Conservation (phyloP, 2,113 vertebrate species). For the Phoenicopterus ruber region DNA sequence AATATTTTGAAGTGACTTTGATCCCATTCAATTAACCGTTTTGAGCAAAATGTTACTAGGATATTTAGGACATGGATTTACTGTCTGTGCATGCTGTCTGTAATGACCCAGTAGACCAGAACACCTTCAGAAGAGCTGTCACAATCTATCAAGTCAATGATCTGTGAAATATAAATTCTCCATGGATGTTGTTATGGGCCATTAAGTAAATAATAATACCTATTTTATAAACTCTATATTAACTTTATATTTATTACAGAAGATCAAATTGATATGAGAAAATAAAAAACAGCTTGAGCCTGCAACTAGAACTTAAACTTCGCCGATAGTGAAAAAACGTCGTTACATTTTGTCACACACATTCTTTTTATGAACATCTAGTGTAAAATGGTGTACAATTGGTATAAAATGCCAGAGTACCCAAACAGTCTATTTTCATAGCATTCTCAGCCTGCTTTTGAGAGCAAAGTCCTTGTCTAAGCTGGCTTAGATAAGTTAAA, state of each 20-base stretch:
- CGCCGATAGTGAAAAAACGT: not conserved
- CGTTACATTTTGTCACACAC: not conserved
- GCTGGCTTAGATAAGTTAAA: not conserved
- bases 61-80: constrained; percentile 50
- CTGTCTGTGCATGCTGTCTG: constrained; percentile 31
- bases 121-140: constrained; percentile 66
- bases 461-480: not conserved
- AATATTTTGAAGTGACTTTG: not conserved
- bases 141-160: constrained; percentile 62
- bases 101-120: constrained; percentile 68
- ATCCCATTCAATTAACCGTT: not conserved
- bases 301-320: not conserved
- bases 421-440: not conserved
- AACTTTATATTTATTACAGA: constrained; percentile 49
- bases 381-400: not conserved
- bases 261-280: constrained; percentile 18
- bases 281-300: not conserved
- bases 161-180: constrained; percentile 69
- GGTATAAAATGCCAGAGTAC: not conserved
- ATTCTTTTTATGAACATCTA: not conserved
- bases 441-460: not conserved
- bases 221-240: constrained; percentile 63
- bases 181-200: constrained; percentile 49
- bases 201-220: constrained; percentile 72
- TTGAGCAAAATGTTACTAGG: constrained; percentile 7